A percentile compares a stretch with the other conserved stretches of the same genome.
Evolutionary conservation across 2,797 vertebrate genomes (phyloP).

Genomic region (Muraenolepis orangiensis): DNA sequence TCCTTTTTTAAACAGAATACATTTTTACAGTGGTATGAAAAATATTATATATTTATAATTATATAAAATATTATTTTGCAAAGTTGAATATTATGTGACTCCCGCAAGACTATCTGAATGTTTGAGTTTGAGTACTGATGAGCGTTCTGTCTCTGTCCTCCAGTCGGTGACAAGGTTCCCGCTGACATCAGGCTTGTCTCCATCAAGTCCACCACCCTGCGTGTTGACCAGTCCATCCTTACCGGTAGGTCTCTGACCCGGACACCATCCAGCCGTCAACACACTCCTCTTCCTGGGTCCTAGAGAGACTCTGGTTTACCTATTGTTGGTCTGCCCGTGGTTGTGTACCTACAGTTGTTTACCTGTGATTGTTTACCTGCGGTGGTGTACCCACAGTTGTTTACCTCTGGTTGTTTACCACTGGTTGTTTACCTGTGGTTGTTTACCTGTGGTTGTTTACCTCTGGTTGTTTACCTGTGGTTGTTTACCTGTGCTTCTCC

Average conservation of each 20-base stretch:
- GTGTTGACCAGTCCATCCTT: constrained; percentile 83
- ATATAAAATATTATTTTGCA: not conserved
- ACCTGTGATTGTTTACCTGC: not conserved
- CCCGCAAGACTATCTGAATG: not conserved
- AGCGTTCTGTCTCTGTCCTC: not conserved
- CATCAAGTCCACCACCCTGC: constrained; percentile 81
- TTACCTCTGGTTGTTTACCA: no score
- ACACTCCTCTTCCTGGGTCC: not conserved
- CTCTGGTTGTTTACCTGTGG: not conserved
- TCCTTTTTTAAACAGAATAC: not conserved
- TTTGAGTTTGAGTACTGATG: constrained; percentile 14
- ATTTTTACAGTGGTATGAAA: not conserved
- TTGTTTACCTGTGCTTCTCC: not conserved
- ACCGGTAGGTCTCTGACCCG: constrained; percentile 69
- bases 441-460: not conserved
- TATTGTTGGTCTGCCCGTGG: not conserved
- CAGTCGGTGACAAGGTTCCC: constrained; percentile 83
- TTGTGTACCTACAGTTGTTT: not conserved
- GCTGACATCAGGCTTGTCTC: constrained; percentile 79
- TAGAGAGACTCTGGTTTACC: not conserved
- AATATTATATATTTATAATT: not conserved
- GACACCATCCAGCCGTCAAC: not conserved
- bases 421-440: no score
- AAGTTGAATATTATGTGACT: not conserved
- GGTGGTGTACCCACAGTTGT: not conserved